Percentiles rank a stretch among this genome's conserved stretches.
Evolutionary conservation across 2,888 invertebrate species (phyloP).

Genomic region (Conistra vaccinii): DNA sequence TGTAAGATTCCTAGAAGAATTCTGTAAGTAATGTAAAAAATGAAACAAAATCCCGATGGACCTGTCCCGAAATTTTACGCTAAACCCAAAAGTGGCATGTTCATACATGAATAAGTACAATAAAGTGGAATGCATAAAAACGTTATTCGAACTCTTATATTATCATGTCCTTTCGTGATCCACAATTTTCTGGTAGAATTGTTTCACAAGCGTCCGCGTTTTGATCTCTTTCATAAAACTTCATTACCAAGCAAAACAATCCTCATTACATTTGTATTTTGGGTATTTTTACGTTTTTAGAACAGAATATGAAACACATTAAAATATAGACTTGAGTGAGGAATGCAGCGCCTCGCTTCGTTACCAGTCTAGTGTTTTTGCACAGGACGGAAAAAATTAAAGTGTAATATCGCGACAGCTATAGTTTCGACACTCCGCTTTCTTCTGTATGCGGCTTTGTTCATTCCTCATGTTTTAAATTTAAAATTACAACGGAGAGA

Average conservation of each 20-base stretch:
- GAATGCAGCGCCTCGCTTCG: conserved; percentile 12
- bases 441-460: conserved; percentile 23
- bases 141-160: conserved; percentile 46
- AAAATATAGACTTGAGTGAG: conserved; percentile 1
- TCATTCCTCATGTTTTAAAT: conserved; percentile 26
- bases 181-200: conserved; percentile 57
- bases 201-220: conserved; percentile 51
- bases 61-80: conserved; percentile 3
- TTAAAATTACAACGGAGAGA: conserved; percentile 8
- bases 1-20: conserved; percentile 36
- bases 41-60: conserved; percentile 36
- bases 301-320: conserved; percentile 10
- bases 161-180: conserved; percentile 37
- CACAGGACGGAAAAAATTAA: conserved; percentile 2
- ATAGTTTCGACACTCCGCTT: conserved; percentile 27
- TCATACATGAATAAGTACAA: conserved; percentile 36
- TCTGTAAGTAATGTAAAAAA: conserved; percentile 29
- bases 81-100: conserved; percentile 16
- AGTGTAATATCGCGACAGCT: conserved; percentile 27
- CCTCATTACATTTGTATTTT: conserved; percentile 6
- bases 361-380: conserved; percentile 17
- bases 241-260: conserved; percentile 27
- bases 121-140: conserved; percentile 57
- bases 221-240: conserved; percentile 46
- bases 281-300: conserved; percentile 8